Conservation (phyloP, 2,888 invertebrate species). For the Lepidochitona cinerea region DNA sequence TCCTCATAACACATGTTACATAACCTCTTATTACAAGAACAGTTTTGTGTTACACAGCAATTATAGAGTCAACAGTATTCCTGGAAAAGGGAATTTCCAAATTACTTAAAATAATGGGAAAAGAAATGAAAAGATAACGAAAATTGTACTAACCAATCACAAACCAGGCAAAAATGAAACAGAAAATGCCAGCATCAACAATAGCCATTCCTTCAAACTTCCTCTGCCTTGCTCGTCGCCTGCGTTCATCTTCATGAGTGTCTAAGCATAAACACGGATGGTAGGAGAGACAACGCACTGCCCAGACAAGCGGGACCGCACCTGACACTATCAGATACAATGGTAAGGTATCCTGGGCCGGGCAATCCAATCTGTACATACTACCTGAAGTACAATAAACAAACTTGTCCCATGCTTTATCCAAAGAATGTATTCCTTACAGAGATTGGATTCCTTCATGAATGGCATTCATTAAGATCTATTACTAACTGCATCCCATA, state of each 20-base stretch:
- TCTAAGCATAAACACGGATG: background rate
- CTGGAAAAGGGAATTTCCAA: too few species aligned
- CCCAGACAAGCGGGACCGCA: background rate
- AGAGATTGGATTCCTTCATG: too few species aligned
- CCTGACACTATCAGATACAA: slow-evolving; percentile 1
- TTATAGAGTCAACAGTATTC: too few species aligned
- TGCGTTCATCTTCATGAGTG: background rate
- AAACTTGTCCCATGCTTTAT: too few species aligned
- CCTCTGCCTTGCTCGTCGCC: background rate
- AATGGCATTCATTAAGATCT: too few species aligned
- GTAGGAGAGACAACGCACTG: background rate
- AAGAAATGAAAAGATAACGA: too few species aligned
- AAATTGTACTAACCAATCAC: background rate
- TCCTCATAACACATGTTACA: too few species aligned
- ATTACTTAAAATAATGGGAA: too few species aligned
- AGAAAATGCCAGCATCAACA: slow-evolving; percentile 1
- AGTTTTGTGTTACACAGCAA: too few species aligned
- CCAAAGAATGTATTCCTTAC: too few species aligned
- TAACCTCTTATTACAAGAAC: too few species aligned
- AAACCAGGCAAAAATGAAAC: slow-evolving; percentile 5
- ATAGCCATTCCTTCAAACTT: slow-evolving; percentile 6
- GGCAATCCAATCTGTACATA: background rate
- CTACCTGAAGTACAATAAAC: background rate
- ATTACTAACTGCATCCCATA: too few species aligned
- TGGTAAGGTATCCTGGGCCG: background rate